A percentile compares a stretch with the other conserved stretches of the same genome.
These are phyloP conservation scores for Nibea coibor DNA, from an alignment of 2,113 vertebrate species.

Conservation along the genomic window DNA sequence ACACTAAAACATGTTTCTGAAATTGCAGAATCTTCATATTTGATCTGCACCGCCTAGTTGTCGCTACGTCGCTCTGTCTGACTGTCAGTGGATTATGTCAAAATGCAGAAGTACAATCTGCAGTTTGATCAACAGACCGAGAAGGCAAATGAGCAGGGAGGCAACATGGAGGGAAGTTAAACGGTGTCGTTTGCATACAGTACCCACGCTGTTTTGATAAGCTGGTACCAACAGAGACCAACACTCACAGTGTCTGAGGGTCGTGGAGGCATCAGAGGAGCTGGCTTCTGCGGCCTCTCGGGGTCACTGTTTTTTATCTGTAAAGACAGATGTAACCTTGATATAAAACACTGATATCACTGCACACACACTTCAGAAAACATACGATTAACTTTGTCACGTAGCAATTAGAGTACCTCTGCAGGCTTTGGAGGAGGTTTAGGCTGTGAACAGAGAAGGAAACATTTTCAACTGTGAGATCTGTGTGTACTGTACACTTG, in stretches of 20 bases:
- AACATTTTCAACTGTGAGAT: neutral
- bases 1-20: no score
- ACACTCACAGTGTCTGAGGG: conserved; percentile 43
- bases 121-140: no score
- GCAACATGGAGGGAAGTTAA: no score
- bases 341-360: neutral
- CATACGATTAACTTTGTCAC: neutral
- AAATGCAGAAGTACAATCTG: no score
- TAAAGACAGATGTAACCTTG: neutral
- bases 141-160: no score
- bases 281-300: conserved; percentile 9
- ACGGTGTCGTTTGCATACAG: no score
- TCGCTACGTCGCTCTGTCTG: no score
- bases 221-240: no score
- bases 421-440: conserved; percentile 52
- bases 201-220: no score
- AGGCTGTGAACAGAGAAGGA: conserved; percentile 38
- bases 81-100: no score
- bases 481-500: neutral
- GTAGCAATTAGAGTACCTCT: conserved; percentile 43
- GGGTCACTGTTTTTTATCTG: conserved; percentile 48
- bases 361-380: neutral
- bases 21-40: no score
- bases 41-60: no score
- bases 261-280: conserved; percentile 47